phyloP scores from a whole-genome alignment of 2,888 invertebrate genomes.

The Ptilodon capucinus region DNA sequence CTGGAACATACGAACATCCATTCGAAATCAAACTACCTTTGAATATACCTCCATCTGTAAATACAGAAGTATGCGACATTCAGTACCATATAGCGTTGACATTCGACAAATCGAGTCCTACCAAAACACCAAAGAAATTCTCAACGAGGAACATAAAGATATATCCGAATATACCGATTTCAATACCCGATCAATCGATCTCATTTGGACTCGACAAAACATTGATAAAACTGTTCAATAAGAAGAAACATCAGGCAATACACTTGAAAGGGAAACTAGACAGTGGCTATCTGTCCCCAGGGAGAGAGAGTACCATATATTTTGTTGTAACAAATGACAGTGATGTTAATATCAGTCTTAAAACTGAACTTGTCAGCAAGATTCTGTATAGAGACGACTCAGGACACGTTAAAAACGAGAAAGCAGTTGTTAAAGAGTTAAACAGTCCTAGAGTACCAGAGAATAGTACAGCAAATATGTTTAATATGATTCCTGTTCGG shows the following conservation, averaged over 20 bases:
- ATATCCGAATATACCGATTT: not conserved
- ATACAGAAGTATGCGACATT: slow-evolving; percentile 7
- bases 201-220: slow-evolving; percentile 8
- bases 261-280: slow-evolving; percentile 14
- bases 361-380: slow-evolving; percentile 1
- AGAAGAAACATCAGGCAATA: not conserved
- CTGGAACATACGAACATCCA: slow-evolving; percentile 8
- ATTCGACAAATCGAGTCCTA: slow-evolving; percentile 9
- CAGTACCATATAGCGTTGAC: slow-evolving; percentile 13
- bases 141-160: not conserved
- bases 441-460: not conserved
- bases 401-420: not conserved
- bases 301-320: not conserved
- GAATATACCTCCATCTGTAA: slow-evolving; percentile 16
- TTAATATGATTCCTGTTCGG: not conserved
- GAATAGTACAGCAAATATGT: slow-evolving; percentile 4
- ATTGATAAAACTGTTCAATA: slow-evolving; percentile 4
- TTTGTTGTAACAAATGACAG: not conserved
- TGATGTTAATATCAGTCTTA: not conserved
- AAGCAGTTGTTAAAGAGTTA: slow-evolving; percentile 1
- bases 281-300: slow-evolving; percentile 7
- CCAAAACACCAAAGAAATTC: slow-evolving; percentile 4
- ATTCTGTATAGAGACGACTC: not conserved
- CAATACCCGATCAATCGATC: not conserved
- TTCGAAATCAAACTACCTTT: slow-evolving; percentile 14